Evolutionary conservation across 2,113 vertebrate species (phyloP).

Genomic region (Pachycephala philippinensis): DNA sequence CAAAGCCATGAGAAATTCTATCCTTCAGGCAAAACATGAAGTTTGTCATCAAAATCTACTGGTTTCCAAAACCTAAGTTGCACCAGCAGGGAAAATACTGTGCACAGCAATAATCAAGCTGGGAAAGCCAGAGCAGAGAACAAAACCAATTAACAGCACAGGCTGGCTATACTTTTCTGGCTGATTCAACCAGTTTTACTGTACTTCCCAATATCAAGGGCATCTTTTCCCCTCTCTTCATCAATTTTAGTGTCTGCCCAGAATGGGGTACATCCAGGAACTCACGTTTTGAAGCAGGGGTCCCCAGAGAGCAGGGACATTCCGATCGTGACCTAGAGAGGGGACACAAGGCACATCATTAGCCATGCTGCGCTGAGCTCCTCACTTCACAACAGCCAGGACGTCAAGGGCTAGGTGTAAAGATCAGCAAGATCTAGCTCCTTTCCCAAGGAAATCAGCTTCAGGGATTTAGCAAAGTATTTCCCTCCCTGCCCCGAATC

Average conservation of each 20-base stretch:
- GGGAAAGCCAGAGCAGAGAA: neutral
- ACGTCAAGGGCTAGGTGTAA: neutral
- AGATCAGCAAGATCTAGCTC: neutral
- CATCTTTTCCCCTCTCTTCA: neutral
- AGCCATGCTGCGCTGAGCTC: neutral
- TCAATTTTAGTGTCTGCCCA: neutral
- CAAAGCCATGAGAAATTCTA: neutral
- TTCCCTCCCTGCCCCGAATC: neutral
- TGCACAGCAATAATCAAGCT: neutral
- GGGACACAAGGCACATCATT: neutral
- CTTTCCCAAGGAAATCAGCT: neutral
- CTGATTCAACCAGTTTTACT: neutral
- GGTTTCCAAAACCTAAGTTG: neutral
- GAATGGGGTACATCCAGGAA: neutral
- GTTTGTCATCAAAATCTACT: neutral
- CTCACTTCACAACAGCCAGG: neutral
- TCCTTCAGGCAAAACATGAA: neutral
- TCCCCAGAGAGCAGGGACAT: slow-evolving; percentile 97
- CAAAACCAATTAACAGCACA: neutral
- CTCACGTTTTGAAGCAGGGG: slow-evolving; percentile 99
- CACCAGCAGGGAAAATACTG: neutral
- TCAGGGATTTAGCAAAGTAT: neutral
- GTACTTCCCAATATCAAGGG: neutral
- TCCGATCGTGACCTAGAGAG: slow-evolving; percentile 88
- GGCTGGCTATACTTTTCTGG: neutral